Percentiles rank a stretch among this genome's conserved stretches.
phyloP scores from a whole-genome alignment of 2,113 vertebrate genomes.

The Dasyprocta punctata region DNA sequence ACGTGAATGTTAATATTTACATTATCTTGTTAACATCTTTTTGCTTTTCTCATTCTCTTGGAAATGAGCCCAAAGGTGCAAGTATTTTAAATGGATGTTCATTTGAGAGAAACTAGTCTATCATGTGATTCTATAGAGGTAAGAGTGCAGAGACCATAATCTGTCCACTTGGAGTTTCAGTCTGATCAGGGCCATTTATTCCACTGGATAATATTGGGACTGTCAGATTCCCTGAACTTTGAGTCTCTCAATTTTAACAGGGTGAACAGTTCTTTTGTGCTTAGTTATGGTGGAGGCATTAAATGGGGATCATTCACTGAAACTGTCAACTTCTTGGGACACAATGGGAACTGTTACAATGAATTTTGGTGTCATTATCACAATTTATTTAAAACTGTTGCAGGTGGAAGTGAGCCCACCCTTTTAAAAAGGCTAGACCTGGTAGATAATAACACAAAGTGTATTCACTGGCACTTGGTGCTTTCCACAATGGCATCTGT shows the following conservation, averaged over 20 bases:
- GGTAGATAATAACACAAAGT: not conserved
- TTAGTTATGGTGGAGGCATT: not conserved
- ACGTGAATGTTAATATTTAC: conserved; percentile 76
- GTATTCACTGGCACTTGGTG: accelerated
- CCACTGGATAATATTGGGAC: not conserved
- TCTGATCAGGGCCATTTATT: not conserved
- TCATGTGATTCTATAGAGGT: not conserved
- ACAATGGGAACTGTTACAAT: too few relatives aligned
- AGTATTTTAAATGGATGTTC: not conserved
- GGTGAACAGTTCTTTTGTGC: not conserved
- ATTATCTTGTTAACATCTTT: conserved; percentile 62
- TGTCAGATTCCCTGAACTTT: not conserved
- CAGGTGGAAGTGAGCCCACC: not conserved
- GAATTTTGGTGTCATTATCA: not conserved
- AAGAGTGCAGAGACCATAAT: not conserved
- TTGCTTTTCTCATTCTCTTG: not conserved
- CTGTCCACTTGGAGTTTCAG: not conserved
- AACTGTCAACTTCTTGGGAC: not conserved
- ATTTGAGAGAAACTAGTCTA: not conserved
- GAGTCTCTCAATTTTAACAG: not conserved
- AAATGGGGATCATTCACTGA: not conserved
- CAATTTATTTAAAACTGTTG: not conserved
- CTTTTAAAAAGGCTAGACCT: not conserved
- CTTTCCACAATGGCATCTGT: not conserved
- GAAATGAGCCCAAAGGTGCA: not conserved